Percentiles rank a stretch among this genome's conserved stretches.
Conservation (phyloP, 1,140 invertebrate species). For the Leptoteleia sp. region DNA sequence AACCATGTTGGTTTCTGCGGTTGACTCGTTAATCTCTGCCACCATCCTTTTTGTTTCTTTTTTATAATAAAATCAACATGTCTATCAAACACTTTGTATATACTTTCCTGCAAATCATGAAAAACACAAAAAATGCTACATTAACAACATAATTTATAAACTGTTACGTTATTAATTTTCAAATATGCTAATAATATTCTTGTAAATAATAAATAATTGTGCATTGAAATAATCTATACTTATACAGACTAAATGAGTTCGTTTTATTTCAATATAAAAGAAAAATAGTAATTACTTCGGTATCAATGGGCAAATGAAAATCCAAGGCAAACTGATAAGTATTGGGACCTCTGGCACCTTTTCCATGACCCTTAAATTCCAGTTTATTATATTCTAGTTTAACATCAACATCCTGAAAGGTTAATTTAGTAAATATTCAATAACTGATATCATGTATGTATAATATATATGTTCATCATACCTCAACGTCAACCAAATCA, state of each 20-base stretch:
- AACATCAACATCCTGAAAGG: conserved; percentile 81
- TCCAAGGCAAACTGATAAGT: conserved; percentile 88
- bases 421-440: not conserved
- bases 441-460: too few species aligned
- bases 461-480: conserved; percentile 76
- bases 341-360: conserved; percentile 86
- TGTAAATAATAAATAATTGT: too few species aligned
- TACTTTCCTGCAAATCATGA: conserved; percentile 76
- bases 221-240: too few species aligned
- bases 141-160: too few species aligned
- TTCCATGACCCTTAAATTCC: conserved; percentile 84
- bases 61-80: conserved; percentile 89
- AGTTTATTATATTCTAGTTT: conserved; percentile 83
- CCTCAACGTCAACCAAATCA: conserved; percentile 91
- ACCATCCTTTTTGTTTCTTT: conserved; percentile 87
- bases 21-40: conserved; percentile 89
- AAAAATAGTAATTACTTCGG: conserved; percentile 81
- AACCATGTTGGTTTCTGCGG: conserved; percentile 93
- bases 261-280: too few species aligned
- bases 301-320: conserved; percentile 86
- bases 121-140: too few species aligned
- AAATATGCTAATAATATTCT: too few species aligned
- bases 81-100: conserved; percentile 86
- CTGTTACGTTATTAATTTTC: too few species aligned
- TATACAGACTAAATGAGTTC: too few species aligned